Evolutionary conservation across 2,797 vertebrate species (phyloP).

Genomic region (Siniperca undulata): DNA sequence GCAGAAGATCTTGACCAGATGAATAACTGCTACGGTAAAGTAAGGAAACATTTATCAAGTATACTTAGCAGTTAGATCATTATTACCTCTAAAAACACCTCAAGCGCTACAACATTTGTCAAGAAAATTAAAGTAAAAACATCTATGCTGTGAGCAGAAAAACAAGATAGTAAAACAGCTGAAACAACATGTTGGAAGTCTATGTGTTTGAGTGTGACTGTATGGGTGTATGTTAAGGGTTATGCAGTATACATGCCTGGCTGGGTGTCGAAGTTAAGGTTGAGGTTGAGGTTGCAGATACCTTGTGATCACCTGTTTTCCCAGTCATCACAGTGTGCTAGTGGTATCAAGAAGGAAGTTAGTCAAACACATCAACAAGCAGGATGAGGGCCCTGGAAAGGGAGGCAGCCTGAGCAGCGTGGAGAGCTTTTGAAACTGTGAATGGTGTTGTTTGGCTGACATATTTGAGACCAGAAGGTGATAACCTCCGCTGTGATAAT

Average conservation of each 20-base stretch:
- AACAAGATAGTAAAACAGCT: background rate
- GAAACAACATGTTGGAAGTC: background rate
- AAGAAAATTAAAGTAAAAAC: background rate
- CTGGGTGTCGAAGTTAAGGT: background rate
- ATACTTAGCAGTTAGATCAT: background rate
- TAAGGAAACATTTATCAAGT: background rate
- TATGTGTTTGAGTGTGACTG: background rate
- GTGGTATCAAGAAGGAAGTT: background rate
- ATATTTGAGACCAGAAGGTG: background rate
- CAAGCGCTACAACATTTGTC: background rate
- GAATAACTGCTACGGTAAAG: background rate
- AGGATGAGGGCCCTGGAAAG: background rate
- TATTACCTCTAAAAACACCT: background rate
- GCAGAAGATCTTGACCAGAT: background rate
- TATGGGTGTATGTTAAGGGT: background rate
- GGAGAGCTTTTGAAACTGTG: background rate
- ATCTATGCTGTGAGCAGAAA: background rate
- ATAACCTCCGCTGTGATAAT: constrained; percentile 14
- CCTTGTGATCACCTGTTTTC: background rate
- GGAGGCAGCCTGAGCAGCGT: background rate
- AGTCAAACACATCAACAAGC: background rate
- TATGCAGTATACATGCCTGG: background rate
- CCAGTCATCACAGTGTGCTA: background rate
- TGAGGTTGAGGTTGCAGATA: background rate
- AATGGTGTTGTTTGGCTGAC: background rate